Percentiles rank a stretch among this genome's conserved stretches.
phyloP scores from a whole-genome alignment of 2,797 vertebrate species.

The Dallia pectoralis region DNA sequence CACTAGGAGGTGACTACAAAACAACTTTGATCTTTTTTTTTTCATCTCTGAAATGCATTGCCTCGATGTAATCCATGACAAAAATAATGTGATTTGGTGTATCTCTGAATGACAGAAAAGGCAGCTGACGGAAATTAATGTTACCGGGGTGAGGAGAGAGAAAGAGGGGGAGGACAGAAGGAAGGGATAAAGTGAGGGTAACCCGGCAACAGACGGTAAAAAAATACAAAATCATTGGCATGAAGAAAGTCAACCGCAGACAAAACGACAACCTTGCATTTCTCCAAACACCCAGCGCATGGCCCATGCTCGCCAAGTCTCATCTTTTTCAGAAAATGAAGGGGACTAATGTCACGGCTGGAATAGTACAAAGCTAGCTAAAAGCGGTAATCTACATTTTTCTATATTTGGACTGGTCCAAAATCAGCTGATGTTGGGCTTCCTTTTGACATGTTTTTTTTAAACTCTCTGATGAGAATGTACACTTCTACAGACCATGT shows the following conservation, averaged over 20 bases:
- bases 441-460: conserved; percentile 16
- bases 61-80: conserved; percentile 91
- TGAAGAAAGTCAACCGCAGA: conserved; percentile 38
- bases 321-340: conserved; percentile 32
- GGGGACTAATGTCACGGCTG: conserved; percentile 33
- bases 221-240: conserved; percentile 61
- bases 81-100: conserved; percentile 95
- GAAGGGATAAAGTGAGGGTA: conserved; percentile 57
- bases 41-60: conserved; percentile 74
- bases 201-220: conserved; percentile 82
- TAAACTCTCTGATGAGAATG: conserved; percentile 9
- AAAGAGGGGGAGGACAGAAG: conserved; percentile 71
- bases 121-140: conserved; percentile 87
- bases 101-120: conserved; percentile 89
- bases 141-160: conserved; percentile 68
- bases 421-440: conserved; percentile 17
- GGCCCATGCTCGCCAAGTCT: conserved; percentile 22
- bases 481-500: background rate
- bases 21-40: conserved; percentile 86
- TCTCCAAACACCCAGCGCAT: conserved; percentile 49
- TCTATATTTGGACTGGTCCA: conserved; percentile 29
- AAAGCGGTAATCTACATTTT: conserved; percentile 13
- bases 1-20: conserved; percentile 84
- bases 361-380: conserved; percentile 8
- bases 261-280: conserved; percentile 70